Conservation (phyloP, 2,888 invertebrate species). For the Leptogaster cylindrica region DNA sequence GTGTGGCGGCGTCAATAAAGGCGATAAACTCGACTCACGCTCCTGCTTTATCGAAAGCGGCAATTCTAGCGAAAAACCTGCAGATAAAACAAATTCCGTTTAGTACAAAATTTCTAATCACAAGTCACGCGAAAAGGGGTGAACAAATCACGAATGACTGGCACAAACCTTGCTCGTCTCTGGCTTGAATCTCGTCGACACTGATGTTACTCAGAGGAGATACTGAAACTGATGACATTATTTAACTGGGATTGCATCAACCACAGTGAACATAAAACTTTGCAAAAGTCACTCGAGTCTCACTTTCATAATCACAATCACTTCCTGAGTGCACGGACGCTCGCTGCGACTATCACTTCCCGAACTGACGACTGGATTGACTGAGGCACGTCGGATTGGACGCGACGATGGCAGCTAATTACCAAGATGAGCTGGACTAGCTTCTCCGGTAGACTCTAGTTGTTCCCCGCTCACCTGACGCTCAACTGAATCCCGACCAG, state of each 20-base stretch:
- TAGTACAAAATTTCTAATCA: background rate
- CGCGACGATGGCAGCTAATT: slow-evolving; percentile 8
- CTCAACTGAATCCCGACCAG: slow-evolving; percentile 34
- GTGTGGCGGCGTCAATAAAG: slow-evolving; percentile 75
- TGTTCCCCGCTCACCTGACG: slow-evolving; percentile 37
- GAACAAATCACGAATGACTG: background rate
- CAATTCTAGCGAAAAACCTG: slow-evolving; percentile 69
- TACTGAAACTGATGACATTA: slow-evolving; percentile 61
- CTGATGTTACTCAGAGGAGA: slow-evolving; percentile 63
- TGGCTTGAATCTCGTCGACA: slow-evolving; percentile 60
- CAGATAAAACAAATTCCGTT: slow-evolving; percentile 16
- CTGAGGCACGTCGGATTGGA: background rate
- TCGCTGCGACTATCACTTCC: slow-evolving; percentile 5
- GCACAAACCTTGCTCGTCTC: slow-evolving; percentile 57
- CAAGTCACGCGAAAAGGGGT: background rate
- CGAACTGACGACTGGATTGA: background rate
- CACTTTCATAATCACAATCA: slow-evolving; percentile 14
- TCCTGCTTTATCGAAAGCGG: slow-evolving; percentile 68
- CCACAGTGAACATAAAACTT: background rate
- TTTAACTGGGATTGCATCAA: slow-evolving; percentile 53
- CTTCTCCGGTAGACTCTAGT: slow-evolving; percentile 36
- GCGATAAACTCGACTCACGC: slow-evolving; percentile 65
- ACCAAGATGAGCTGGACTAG: slow-evolving; percentile 12
- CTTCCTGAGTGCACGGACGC: background rate
- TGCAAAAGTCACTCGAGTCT: background rate